Base-by-base conservation (phyloP, 2,888 invertebrate genomes). In the Apamea monoglypha region DNA sequence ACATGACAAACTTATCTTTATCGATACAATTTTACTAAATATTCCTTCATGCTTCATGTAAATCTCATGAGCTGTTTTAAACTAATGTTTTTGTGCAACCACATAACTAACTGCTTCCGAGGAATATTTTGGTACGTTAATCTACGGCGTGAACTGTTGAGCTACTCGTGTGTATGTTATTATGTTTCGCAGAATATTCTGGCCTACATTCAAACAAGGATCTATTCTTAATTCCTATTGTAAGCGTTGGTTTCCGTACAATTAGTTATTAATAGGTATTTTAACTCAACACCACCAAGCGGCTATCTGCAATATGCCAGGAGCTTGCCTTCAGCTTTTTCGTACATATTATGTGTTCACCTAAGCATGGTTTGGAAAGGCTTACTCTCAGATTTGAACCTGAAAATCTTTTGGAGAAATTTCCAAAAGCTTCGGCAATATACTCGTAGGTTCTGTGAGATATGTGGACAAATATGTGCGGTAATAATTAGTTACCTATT, bases 181-280 rank as follows among this genome's bases (percentile, higher is more conserved):
- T 72, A 29, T 63, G 64, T 59, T 83, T 81, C 86, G 59, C 7
- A 76, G 68, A 85, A 83, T 81, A 68, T 76, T 21, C 63, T 76
- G 82, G 29, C 82, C 82, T 47, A 83, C 16, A 77, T 86, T 86
- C 21, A 53, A 71, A 86, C 78, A 82, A 71, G 74, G 63, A 74
- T 77, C 44, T 84, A 69, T 79, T 68, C 8, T 36, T 81, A 61
- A 50, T 72, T 63, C 6, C 36, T 76, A 56, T 53, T 61, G 16
- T 59, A 64, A 68, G 40, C 36, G 12, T 36, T 64, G 21, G 21
- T 63, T 63, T 63, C 7, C 2, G 7, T 21, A 63, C 18, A 8
- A 63, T 63, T 32, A 7, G 32, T 32, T 63, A 18, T 63, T 18
- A 8, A 32, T 3, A 32, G 18, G 18, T 32, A 63, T 32, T 32